Evolutionary conservation across 2,113 vertebrate species (phyloP).

Genomic region (Podiceps cristatus): DNA sequence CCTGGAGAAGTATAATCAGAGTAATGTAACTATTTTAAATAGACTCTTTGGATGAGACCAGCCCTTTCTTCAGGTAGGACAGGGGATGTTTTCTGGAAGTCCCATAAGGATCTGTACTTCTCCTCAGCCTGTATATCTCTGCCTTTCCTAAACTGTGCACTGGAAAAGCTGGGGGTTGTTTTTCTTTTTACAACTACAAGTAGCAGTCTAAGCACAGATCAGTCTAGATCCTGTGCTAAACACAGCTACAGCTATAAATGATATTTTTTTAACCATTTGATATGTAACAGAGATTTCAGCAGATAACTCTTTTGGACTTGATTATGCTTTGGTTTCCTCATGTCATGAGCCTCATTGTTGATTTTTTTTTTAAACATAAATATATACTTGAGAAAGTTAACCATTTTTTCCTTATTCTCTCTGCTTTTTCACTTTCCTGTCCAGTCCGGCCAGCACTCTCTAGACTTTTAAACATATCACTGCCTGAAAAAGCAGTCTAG

Average conservation of each 20-base stretch:
- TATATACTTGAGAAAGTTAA: neutral
- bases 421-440: neutral
- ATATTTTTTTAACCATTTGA: neutral
- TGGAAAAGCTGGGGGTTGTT: neutral
- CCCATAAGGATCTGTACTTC: neutral
- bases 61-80: neutral
- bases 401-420: neutral
- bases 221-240: neutral
- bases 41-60: neutral
- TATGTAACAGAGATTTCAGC: neutral
- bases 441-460: neutral
- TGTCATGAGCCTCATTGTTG: neutral
- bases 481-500: neutral
- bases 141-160: neutral
- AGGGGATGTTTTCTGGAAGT: neutral
- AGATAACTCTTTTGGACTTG: neutral
- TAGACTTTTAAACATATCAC: neutral
- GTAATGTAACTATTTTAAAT: neutral
- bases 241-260: neutral
- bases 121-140: neutral
- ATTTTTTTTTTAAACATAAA: neutral
- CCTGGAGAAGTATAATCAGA: neutral
- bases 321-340: neutral
- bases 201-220: neutral
- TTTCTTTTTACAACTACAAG: neutral